Evolutionary conservation across 2,797 vertebrate genomes (phyloP), one percentile per base, ranked within the genome.

Genomic region (Heterohyrax brucei): DNA sequence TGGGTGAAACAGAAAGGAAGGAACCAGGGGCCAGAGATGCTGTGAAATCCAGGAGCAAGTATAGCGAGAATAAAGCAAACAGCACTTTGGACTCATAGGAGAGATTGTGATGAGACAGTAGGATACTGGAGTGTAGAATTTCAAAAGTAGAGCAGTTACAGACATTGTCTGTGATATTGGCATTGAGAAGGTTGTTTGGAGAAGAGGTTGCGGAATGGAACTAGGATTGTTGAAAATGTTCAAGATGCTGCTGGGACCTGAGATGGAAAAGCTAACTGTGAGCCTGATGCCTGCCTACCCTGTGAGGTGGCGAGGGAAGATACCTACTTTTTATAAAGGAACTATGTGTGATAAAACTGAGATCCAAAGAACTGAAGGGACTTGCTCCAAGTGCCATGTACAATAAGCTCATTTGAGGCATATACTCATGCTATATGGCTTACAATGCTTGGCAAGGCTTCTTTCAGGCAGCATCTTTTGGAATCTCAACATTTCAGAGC

Each of bases 221-320:
- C 59, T 18, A 73, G 59, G 16, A 6, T 33, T 89, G 53, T 44
- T 73, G 79, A 70, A 85, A 90, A 80, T 76, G 33, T 46, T 86
- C 24, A 28, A 12, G 75, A 68, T 21, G 62, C 13, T 70, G 62
- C 39, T 59, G 70, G 70, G 44, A 83, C 30, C 87, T 48, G 66
- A 89, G 72, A 68, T 30, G 33, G 81, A 92, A 75, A 91, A 90
- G 72, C 87, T 89, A 89, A 56, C 84, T 50, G 14, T 73, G 53
- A 75, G 53, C 79, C 39, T 26, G 61, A 46, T 21, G 46, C 59
- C 62, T 50, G 39, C n/a, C 39, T 39, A 8, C 1, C 53, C 14
- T 68, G 24, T 18, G 59, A 64, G 80, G 44, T n/a, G 46, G 72
- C 9, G 4, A 12, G 59, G 86, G 44, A 85, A 90, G 81, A 44